Evolutionary conservation across 2,113 vertebrate species (phyloP).

Genomic region (Colossoma macropomum): DNA sequence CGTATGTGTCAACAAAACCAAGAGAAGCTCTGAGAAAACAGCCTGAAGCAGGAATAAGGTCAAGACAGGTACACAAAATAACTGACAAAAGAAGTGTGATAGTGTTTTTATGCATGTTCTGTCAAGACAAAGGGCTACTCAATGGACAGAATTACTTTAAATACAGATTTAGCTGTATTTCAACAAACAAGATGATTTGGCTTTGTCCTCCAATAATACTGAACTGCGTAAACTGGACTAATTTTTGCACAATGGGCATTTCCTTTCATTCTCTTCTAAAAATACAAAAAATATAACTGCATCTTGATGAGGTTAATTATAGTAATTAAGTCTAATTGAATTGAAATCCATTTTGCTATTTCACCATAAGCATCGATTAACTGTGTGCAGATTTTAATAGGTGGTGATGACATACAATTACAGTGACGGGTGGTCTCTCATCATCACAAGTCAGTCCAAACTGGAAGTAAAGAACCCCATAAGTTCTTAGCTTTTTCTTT

Average conservation of each 20-base stretch:
- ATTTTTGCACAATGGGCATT: background rate
- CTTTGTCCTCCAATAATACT: background rate
- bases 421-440: background rate
- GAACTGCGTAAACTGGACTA: background rate
- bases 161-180: background rate
- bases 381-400: background rate
- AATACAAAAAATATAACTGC: background rate
- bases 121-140: background rate
- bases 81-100: slow-evolving; percentile 33
- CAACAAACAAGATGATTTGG: too few species aligned
- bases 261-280: background rate
- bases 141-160: background rate
- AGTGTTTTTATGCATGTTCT: slow-evolving; percentile 25
- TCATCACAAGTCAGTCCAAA: background rate
- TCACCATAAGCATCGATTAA: background rate
- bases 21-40: background rate
- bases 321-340: background rate
- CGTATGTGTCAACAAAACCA: slow-evolving; percentile 1
- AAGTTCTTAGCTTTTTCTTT: too few species aligned
- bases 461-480: background rate
- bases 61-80: slow-evolving; percentile 4
- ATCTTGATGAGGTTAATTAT: background rate
- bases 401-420: background rate
- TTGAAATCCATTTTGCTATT: background rate
- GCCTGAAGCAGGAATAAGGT: background rate